phyloP scores from a whole-genome alignment of 2,888 invertebrate genomes.

The Eupithecia dodoneata region DNA sequence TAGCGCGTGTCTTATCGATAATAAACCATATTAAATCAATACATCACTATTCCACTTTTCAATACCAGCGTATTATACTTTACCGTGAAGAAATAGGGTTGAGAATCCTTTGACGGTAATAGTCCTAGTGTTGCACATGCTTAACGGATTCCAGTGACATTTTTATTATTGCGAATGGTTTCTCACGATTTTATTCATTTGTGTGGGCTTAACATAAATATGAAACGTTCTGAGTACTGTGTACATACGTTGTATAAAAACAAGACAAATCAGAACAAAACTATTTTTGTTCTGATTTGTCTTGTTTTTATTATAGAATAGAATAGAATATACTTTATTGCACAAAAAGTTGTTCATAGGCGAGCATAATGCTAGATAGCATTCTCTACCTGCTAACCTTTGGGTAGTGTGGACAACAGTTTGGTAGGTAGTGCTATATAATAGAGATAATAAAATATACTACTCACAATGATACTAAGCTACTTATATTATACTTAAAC shows the following conservation, averaged over 20 bases:
- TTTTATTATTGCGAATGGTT: slow-evolving; percentile 74
- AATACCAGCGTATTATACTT: slow-evolving; percentile 44
- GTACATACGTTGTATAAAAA: slow-evolving; percentile 13
- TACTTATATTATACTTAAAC: no score
- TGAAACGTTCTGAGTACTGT: slow-evolving; percentile 35
- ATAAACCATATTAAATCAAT: slow-evolving; percentile 65
- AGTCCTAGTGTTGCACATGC: slow-evolving; percentile 37
- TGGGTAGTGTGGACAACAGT: no score
- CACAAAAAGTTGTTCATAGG: no score
- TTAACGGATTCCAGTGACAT: slow-evolving; percentile 66
- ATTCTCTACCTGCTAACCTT: no score
- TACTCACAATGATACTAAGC: no score
- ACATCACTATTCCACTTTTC: slow-evolving; percentile 49
- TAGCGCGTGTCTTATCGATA: slow-evolving; percentile 79
- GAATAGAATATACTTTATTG: no score
- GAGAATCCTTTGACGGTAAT: not conserved
- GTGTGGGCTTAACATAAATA: slow-evolving; percentile 44
- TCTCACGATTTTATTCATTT: slow-evolving; percentile 64
- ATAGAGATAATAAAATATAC: no score
- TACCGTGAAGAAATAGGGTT: slow-evolving; percentile 35
- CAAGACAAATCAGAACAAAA: slow-evolving; percentile 10
- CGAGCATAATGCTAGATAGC: no score
- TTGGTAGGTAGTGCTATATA: no score
- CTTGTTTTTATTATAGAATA: not conserved
- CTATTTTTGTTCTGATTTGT: slow-evolving; percentile 5